Conservation (phyloP, 2,797 vertebrate species). For the Mionectes olivaceus region DNA sequence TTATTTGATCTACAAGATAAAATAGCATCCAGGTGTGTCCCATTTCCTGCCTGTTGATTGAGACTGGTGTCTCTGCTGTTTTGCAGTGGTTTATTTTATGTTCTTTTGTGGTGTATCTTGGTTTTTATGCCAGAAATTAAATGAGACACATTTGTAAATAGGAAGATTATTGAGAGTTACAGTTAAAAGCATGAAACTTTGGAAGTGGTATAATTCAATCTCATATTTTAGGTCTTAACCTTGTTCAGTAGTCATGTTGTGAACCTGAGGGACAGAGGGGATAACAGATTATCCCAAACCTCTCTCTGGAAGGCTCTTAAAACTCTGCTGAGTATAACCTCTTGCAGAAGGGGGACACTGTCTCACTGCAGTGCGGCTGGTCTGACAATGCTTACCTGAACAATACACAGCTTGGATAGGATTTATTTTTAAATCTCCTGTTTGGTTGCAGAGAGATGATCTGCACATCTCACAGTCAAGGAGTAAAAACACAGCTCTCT, state of each 20-base stretch:
- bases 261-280: neutral
- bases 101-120: neutral
- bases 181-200: neutral
- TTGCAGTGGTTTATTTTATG: neutral
- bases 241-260: neutral
- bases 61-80: neutral
- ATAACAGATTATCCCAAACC: neutral
- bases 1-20: neutral
- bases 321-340: neutral
- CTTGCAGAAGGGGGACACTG: neutral
- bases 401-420: neutral
- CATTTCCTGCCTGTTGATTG: neutral
- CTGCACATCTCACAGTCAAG: neutral
- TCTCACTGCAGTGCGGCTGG: neutral
- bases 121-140: neutral
- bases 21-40: neutral
- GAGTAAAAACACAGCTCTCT: neutral
- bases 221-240: neutral
- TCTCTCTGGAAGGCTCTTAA: neutral
- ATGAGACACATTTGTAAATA: neutral
- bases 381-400: neutral
- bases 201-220: neutral
- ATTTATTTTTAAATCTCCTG: neutral
- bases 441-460: neutral
- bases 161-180: neutral